Evolutionary conservation across 2,113 vertebrate species (phyloP).

Genomic region (Australoheros scitulus): DNA sequence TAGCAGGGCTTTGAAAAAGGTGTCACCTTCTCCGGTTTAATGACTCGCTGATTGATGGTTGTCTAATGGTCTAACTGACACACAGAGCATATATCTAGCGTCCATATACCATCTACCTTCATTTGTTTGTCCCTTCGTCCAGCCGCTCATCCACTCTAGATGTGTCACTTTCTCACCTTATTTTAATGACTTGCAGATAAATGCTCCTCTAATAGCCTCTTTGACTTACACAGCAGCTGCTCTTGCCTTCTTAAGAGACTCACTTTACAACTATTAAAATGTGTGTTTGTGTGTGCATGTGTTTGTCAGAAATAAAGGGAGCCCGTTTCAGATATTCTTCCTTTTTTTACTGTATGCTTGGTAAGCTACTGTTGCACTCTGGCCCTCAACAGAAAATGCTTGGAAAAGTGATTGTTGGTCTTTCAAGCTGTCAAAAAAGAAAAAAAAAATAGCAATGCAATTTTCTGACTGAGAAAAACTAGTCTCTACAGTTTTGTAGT

Average conservation of each 20-base stretch:
- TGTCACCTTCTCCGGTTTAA: conserved; percentile 58
- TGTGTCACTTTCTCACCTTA: conserved; percentile 60
- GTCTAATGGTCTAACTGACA: conserved; percentile 62
- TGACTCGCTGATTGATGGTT: conserved; percentile 47
- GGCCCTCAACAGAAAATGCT: conserved; percentile 5
- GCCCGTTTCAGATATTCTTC: conserved; percentile 14
- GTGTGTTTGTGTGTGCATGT: not conserved
- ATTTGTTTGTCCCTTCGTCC: conserved; percentile 46
- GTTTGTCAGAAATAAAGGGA: not conserved
- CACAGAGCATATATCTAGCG: conserved; percentile 43
- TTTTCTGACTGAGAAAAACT: conserved; percentile 17
- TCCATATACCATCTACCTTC: conserved; percentile 37
- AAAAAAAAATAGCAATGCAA: not conserved
- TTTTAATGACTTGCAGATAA: conserved; percentile 66
- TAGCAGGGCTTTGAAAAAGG: conserved; percentile 37
- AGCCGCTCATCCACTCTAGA: conserved; percentile 44
- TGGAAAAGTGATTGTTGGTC: conserved; percentile 14
- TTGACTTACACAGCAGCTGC: conserved; percentile 69
- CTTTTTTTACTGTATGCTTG: not conserved
- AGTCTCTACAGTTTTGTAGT: conserved; percentile 32
- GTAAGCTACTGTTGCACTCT: conserved; percentile 7
- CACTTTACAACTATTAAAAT: conserved; percentile 39
- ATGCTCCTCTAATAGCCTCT: conserved; percentile 63
- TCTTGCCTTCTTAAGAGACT: conserved; percentile 50
- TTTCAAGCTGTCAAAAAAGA: conserved; percentile 23